Percentiles rank a stretch among this genome's conserved stretches.
These are phyloP conservation scores for Scomber japonicus DNA, from an alignment of 2,113 vertebrate species.

Conservation along the genomic window DNA sequence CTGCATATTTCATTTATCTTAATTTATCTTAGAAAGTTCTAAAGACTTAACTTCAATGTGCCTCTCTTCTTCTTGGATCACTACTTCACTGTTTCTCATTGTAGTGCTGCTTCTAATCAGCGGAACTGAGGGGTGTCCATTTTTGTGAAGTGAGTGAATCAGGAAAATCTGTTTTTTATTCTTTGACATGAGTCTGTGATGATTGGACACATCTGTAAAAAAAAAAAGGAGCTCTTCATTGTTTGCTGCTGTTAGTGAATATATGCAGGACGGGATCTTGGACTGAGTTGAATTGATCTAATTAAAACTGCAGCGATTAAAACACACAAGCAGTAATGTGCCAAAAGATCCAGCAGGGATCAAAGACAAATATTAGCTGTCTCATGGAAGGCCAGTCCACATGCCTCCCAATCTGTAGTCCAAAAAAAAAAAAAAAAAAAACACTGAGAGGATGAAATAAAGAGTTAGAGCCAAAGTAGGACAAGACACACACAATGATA, in stretches of 20 bases:
- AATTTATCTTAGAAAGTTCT: constrained; percentile 12
- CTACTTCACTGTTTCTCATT: constrained; percentile 24
- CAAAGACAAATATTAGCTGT: constrained; percentile 51
- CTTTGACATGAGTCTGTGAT: too few species aligned
- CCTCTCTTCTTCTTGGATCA: constrained; percentile 20
- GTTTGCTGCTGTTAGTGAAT: not conserved
- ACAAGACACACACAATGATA: not conserved
- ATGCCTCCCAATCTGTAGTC: constrained; percentile 33
- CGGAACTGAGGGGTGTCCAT: not conserved
- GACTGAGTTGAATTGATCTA: not conserved
- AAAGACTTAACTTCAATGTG: constrained; percentile 16
- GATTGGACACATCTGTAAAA: not conserved
- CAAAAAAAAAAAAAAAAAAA: not conserved
- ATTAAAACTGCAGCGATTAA: constrained; percentile 19
- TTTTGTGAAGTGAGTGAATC: not conserved
- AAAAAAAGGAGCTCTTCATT: not conserved
- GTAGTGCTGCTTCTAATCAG: constrained; percentile 19
- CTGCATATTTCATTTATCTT: constrained; percentile 27
- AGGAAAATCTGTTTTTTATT: not conserved
- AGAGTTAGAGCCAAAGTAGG: not conserved
- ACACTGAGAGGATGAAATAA: too few species aligned
- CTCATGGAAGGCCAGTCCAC: constrained; percentile 23
- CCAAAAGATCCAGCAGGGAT: constrained; percentile 34
- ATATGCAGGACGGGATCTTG: not conserved
- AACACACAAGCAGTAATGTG: constrained; percentile 27